phyloP scores from a whole-genome alignment of 2,888 invertebrate genomes.

The Bhutanitis thaidina region DNA sequence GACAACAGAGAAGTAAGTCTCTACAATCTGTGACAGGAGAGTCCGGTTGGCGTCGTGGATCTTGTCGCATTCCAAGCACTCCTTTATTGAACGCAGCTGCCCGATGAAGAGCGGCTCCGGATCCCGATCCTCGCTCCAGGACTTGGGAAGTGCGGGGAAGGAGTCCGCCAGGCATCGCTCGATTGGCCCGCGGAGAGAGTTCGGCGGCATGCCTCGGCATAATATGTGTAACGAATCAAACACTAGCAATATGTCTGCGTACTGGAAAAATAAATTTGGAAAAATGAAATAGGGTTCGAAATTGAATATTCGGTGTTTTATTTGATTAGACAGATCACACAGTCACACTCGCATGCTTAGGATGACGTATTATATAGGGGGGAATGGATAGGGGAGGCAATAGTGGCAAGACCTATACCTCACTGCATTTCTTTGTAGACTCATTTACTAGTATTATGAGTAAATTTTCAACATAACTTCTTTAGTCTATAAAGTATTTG shows the following conservation, averaged over 20 bases:
- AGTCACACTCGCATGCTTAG: no score
- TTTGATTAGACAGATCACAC: no score
- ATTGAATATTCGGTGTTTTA: no score
- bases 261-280: constrained; percentile 45
- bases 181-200: constrained; percentile 74
- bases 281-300: no score
- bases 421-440: no score
- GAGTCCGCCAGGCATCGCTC: constrained; percentile 67
- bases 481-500: no score
- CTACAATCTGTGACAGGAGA: constrained; percentile 67
- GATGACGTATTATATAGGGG: no score
- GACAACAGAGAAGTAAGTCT: constrained; percentile 63
- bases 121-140: constrained; percentile 29
- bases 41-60: constrained; percentile 82
- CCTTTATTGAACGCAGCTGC: constrained; percentile 49
- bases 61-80: constrained; percentile 66
- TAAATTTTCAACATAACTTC: no score
- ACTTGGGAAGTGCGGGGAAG: constrained; percentile 31
- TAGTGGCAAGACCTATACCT: no score
- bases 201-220: constrained; percentile 79
- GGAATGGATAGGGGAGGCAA: no score
- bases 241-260: constrained; percentile 62
- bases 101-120: constrained; percentile 39
- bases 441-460: no score
- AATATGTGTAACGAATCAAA: constrained; percentile 76